Evolutionary conservation across 2,113 vertebrate genomes (phyloP).

Genomic region (Phaethornis superciliosus): DNA sequence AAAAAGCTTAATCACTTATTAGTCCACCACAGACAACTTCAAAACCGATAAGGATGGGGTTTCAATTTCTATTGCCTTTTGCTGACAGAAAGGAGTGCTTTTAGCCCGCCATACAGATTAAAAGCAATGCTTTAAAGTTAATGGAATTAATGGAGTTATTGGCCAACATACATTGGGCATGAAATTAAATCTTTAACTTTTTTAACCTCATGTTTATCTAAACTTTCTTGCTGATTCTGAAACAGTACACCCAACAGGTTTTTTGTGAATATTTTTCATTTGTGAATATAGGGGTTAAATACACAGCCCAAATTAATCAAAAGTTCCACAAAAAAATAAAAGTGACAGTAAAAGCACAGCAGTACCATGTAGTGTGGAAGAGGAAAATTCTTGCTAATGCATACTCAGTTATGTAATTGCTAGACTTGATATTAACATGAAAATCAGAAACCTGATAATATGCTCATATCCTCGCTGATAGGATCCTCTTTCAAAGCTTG

Average conservation of each 20-base stretch:
- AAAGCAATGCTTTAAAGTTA: background rate
- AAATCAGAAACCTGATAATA: slow-evolving; percentile 87
- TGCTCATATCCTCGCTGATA: slow-evolving; percentile 98
- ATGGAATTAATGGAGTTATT: background rate
- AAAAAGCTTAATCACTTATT: background rate
- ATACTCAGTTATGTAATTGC: background rate
- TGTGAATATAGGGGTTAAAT: background rate
- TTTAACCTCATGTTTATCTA: background rate
- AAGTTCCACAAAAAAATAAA: background rate
- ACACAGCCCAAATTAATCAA: background rate
- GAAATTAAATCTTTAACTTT: background rate
- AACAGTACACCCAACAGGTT: background rate
- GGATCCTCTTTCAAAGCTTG: slow-evolving; percentile 97
- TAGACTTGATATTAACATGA: background rate
- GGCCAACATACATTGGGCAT: background rate
- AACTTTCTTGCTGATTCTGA: background rate
- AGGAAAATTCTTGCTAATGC: background rate
- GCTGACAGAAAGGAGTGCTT: background rate
- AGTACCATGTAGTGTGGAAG: background rate
- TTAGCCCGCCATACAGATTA: background rate
- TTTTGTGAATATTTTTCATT: background rate
- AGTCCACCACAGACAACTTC: background rate
- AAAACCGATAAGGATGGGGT: background rate
- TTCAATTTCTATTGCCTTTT: background rate
- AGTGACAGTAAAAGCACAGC: background rate